phyloP scores from a whole-genome alignment of 2,113 vertebrate species.

The Terrapene triunguis region DNA sequence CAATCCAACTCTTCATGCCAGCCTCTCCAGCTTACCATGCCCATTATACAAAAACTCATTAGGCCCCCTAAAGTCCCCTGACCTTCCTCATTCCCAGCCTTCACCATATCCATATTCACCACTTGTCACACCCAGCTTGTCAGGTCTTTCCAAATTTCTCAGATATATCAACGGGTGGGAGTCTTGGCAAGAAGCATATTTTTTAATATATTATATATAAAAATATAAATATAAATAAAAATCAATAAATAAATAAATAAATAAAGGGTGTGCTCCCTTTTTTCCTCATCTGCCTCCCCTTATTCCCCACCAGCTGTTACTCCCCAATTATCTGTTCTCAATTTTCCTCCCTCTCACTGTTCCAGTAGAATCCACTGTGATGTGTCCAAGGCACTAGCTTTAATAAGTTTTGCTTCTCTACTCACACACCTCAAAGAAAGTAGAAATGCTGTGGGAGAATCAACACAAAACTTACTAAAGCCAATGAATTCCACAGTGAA shows the following conservation, averaged over 20 bases:
- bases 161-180: background rate
- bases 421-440: background rate
- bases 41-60: background rate
- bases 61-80: background rate
- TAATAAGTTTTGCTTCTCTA: background rate
- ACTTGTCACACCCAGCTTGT: background rate
- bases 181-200: too few relatives aligned
- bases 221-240: too few relatives aligned
- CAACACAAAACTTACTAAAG: background rate
- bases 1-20: background rate
- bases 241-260: too few relatives aligned
- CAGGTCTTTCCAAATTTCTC: background rate
- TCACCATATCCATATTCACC: background rate
- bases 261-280: too few relatives aligned
- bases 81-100: background rate
- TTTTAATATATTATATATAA: too few relatives aligned
- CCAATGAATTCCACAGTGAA: background rate
- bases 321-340: background rate
- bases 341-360: background rate
- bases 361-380: background rate
- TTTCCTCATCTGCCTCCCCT: background rate
- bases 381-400: background rate
- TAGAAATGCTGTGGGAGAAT: background rate
- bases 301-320: background rate
- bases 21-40: background rate